Percentiles rank a stretch among this genome's conserved stretches.
These are phyloP conservation scores for Trichacis sp. DNA, from an alignment of 2,888 invertebrate species.

Conservation along the genomic window DNA sequence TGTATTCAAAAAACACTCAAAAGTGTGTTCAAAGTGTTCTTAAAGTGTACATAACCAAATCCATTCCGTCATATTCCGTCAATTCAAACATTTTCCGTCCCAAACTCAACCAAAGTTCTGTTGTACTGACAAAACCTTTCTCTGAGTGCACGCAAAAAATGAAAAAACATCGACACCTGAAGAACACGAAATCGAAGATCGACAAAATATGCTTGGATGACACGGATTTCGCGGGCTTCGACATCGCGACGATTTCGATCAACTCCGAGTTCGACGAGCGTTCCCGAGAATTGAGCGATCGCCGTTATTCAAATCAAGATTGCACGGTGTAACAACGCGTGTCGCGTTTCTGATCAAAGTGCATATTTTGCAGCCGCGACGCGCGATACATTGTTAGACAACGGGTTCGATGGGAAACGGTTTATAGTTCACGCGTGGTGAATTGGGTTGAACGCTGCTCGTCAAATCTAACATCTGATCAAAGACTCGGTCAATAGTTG, in stretches of 20 bases:
- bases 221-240: constrained; percentile 27
- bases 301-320: constrained; percentile 30
- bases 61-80: too few species aligned
- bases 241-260: constrained; percentile 14
- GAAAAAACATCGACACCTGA: constrained; percentile 19
- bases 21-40: too few species aligned
- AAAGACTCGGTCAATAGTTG: constrained; percentile 23
- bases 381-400: constrained; percentile 19
- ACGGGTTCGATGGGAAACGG: too few species aligned
- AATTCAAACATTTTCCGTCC: too few species aligned
- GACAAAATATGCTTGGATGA: constrained; percentile 34
- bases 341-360: constrained; percentile 33
- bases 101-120: too few species aligned
- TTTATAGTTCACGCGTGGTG: constrained; percentile 43
- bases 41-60: too few species aligned
- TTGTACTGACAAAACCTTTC: too few species aligned
- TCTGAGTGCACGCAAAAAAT: neutral
- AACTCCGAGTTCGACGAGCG: neutral
- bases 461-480: constrained; percentile 24
- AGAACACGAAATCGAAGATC: constrained; percentile 35
- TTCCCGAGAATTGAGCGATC: neutral
- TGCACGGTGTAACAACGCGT: constrained; percentile 35
- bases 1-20: too few species aligned
- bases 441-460: constrained; percentile 40
- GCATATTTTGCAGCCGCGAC: constrained; percentile 21